These are phyloP conservation scores for Pseudomyrmex dendroicus DNA, from an alignment of 1,140 invertebrate species.

Conservation along the genomic window DNA sequence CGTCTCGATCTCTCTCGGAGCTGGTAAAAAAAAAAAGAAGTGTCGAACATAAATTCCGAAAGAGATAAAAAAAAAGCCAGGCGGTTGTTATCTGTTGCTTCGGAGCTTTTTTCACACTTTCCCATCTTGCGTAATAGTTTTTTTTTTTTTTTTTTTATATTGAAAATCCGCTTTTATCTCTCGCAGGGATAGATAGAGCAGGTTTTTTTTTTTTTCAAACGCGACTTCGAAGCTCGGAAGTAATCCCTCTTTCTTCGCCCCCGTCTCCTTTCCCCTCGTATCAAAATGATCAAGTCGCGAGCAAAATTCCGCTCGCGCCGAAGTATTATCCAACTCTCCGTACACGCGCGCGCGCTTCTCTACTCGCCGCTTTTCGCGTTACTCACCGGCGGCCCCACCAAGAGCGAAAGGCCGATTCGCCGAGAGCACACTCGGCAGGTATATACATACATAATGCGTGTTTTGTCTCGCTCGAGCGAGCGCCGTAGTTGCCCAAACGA, in stretches of 20 bases:
- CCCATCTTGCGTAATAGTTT: too few species aligned
- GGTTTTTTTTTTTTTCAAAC: neutral
- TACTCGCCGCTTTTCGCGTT: constrained; percentile 55
- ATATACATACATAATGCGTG: constrained; percentile 56
- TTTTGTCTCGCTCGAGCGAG: constrained; percentile 69
- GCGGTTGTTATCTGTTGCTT: neutral
- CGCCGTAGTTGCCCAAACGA: constrained; percentile 55
- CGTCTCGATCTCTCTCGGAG: neutral
- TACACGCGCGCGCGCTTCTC: neutral
- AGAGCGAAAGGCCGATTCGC: constrained; percentile 64
- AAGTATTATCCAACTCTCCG: constrained; percentile 58
- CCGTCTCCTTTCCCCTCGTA: neutral
- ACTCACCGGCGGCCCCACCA: constrained; percentile 49
- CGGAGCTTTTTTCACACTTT: too few species aligned
- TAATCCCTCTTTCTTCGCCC: neutral
- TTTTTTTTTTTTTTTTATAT: too few species aligned
- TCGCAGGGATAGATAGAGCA: too few species aligned
- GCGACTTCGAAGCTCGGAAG: neutral
- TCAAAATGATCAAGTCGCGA: constrained; percentile 15
- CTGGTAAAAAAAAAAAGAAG: neutral
- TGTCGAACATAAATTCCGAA: neutral
- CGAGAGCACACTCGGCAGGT: constrained; percentile 26
- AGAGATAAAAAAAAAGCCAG: too few species aligned
- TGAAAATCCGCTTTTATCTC: too few species aligned
- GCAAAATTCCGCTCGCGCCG: constrained; percentile 60